Base-by-base conservation (phyloP, 2,888 invertebrate species). In the Papilio gigon region DNA sequence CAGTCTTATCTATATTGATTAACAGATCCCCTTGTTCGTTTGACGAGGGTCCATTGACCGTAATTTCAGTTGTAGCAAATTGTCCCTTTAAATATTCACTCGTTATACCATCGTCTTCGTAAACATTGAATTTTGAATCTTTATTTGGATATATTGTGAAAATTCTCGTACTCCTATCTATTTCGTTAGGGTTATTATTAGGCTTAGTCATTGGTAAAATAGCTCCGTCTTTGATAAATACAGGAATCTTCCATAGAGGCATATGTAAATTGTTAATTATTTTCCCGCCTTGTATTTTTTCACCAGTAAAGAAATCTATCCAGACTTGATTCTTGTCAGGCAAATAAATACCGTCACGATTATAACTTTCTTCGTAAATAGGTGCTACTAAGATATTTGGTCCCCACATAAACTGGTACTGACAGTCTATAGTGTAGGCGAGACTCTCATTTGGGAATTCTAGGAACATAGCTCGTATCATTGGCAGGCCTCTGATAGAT, bases 371-470 rank as follows among this genome's bases (percentile, higher is more conserved):
- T 67, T 82, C 81, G 71, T 88, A 91, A 30, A 91, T 81, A 17
- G 91, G 91, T 2, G 91, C 91, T 12, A 92, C 84, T 71, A 92
- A 80, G 64, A 92, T 77, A 72, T 77, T 80, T n/a, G 90, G 87
- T 6, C 91, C 91, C 91, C 91, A 92, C 90, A 91, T 90, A 71
- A 76, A 92, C 71, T 92, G 91, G 70, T 92, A 92, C 71, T 89
- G 87, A n/a, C 86, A 87, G 74, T 87, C 86, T 42, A 78, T 84
- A 2, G 89, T 89, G 66, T 84, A 84, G 3, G 84, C 85, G 33
- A 78, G 67, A 6, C 37, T 74, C 73, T 87, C 87, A 27, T 82
- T 71, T 1, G 89, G 87, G 68, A 86, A 91, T 76, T 90, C 90
- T 25, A 92, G 75, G 63, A 90, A 89, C 88, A 91, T 90, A 2